Evolutionary conservation across 2,113 vertebrate species (phyloP), one percentile per base, ranked within the genome.

Genomic region (Pholis gunnellus): DNA sequence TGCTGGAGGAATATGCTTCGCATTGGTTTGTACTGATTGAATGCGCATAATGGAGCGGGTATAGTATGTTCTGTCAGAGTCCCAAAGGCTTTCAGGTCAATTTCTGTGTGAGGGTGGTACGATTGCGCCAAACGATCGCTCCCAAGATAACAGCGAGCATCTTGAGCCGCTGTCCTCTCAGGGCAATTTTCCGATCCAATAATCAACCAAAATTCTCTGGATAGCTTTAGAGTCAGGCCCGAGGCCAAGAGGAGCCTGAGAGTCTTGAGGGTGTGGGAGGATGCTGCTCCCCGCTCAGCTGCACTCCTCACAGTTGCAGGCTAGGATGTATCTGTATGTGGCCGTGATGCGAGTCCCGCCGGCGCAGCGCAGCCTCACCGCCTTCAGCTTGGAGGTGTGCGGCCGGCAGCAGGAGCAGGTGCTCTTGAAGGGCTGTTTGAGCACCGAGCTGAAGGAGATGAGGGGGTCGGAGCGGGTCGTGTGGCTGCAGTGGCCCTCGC

Each of bases 321-420:
- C 98, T 1, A 99, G 96, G 94, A 99, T 99, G 95, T 99, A 99
- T 86, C 97, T 95, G 92, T 99, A 99, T 25, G 98, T 99, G 88
- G 98, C 98, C 0, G 98, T 99, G 78, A 99, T 97, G 79, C 98
- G 94, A 70, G 96, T 96, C 34, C 97, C 97, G 1, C 97, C 97
- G 0, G 96, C 93, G 82, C 97, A 99, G 46, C 97, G 96, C 92
- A 99, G 94, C 46, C 97, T 80, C 90, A 99, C 95, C 0, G 98
- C 98, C 93, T 99, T 99, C 95, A 99, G 95, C 89, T 99, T 99
- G 92, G 98, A 99, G 70, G 97, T 99, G 95, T 98, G 97, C 2
- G 98, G 98, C 38, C 97, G 94, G 93, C 98, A 99, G 94, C 98
- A 99, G 87, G 96, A 96, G 91, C 98, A 99, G 66, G 95, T 96